phyloP scores from a whole-genome alignment of 2,797 vertebrate species.

The Mormyrops boulengeri region DNA sequence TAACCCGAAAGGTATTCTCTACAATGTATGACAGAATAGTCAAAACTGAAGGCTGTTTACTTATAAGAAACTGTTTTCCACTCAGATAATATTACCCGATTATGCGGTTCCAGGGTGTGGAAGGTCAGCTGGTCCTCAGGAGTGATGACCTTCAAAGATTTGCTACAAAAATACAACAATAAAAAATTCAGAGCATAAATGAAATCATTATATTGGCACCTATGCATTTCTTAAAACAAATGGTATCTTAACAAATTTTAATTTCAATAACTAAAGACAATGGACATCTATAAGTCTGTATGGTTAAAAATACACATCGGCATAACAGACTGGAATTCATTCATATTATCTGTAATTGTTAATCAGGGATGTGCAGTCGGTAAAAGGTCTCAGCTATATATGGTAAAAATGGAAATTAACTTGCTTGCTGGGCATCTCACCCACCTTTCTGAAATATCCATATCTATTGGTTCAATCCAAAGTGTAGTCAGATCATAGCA shows the following conservation, averaged over 20 bases:
- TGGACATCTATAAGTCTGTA: background rate
- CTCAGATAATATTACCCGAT: slow-evolving; percentile 28
- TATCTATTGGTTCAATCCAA: slow-evolving; percentile 50
- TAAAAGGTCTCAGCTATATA: background rate
- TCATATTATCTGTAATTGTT: background rate
- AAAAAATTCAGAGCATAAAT: background rate
- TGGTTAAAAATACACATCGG: background rate
- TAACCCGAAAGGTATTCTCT: background rate
- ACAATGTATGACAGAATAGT: background rate
- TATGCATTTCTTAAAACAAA: background rate
- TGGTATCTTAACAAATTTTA: background rate
- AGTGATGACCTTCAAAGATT: slow-evolving; percentile 38
- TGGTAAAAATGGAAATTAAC: background rate
- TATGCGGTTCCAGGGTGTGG: slow-evolving; percentile 30
- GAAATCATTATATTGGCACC: background rate
- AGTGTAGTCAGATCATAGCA: slow-evolving; percentile 62
- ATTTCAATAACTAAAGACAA: background rate
- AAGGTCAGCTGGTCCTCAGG: slow-evolving; percentile 55
- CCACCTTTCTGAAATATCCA: background rate
- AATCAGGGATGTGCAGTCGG: background rate
- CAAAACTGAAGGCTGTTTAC: background rate
- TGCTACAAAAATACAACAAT: background rate
- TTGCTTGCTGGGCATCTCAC: background rate
- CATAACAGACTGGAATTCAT: background rate
- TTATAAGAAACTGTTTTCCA: background rate